These are phyloP conservation scores for Euschistus heros DNA, from an alignment of 1,140 invertebrate genomes.

Conservation along the genomic window DNA sequence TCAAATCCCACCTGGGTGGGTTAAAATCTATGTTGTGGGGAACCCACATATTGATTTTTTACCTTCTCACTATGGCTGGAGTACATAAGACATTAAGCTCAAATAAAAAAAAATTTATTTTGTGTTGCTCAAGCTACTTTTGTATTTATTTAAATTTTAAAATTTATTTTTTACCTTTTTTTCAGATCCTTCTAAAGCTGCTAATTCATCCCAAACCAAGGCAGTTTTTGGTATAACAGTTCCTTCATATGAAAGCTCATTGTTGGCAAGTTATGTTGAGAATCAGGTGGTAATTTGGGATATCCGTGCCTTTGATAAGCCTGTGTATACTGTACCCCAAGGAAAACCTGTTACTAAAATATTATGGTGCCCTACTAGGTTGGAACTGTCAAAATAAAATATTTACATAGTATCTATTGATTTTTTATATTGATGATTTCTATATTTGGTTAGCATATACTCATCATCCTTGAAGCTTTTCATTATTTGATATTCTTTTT, in stretches of 20 bases:
- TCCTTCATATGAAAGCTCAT: constrained; percentile 63
- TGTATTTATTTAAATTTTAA: no score
- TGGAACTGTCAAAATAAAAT: constrained; percentile 20
- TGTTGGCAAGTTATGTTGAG: constrained; percentile 73
- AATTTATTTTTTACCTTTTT: no score
- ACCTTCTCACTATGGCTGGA: no score
- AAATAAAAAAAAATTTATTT: no score
- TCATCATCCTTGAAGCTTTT: no score
- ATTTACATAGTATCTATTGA: constrained; percentile 1
- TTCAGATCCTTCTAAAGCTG: constrained; percentile 57
- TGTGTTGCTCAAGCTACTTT: no score
- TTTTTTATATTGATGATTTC: no score
- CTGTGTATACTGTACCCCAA: constrained; percentile 60
- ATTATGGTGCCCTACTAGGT: constrained; percentile 83
- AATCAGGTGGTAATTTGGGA: constrained; percentile 79
- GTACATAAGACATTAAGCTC: no score
- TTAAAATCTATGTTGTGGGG: no score
- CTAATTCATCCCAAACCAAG: constrained; percentile 64
- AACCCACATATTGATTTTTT: no score
- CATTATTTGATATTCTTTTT: constrained; percentile 29
- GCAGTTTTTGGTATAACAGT: constrained; percentile 69
- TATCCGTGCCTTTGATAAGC: constrained; percentile 73
- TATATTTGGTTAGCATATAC: no score
- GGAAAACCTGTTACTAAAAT: constrained; percentile 60
- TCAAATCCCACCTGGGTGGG: no score